Percentiles rank a stretch among this genome's conserved stretches.
These are phyloP conservation scores for Drosophila ironensis DNA, from an alignment of 1,140 invertebrate species.

Conservation along the genomic window DNA sequence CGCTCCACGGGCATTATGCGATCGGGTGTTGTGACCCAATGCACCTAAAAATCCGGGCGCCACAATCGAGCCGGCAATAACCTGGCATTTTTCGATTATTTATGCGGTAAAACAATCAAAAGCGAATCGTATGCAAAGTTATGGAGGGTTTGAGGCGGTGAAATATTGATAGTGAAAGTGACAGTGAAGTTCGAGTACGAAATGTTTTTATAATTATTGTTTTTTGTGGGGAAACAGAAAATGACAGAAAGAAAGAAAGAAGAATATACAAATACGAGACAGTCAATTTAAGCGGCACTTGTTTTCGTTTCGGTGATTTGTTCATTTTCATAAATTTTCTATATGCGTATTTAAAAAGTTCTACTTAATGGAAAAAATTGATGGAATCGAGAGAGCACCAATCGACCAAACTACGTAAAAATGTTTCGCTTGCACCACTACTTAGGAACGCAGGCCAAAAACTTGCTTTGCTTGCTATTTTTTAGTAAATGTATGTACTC, in stretches of 20 bases:
- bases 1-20: conserved; percentile 65
- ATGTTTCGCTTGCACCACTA: conserved; percentile 48
- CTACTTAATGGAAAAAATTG: conserved; percentile 33
- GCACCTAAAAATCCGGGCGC: conserved; percentile 78
- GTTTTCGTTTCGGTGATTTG: conserved; percentile 12
- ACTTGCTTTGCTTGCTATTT: conserved; percentile 47
- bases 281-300: conserved; percentile 39
- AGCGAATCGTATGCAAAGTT: conserved; percentile 23
- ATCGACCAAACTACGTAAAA: conserved; percentile 27
- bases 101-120: conserved; percentile 10
- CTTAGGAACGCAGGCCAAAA: conserved; percentile 47
- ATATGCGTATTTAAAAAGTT: conserved; percentile 8
- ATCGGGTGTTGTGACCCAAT: conserved; percentile 71
- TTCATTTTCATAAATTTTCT: background rate
- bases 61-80: conserved; percentile 79
- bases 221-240: conserved; percentile 4
- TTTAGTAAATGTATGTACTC: conserved; percentile 77
- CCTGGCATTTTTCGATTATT: conserved; percentile 44
- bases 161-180: conserved; percentile 16
- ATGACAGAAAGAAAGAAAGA: conserved; percentile 58
- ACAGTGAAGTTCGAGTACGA: conserved; percentile 16
- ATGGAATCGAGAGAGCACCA: background rate
- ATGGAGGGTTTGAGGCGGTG: too few species aligned
- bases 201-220: conserved; percentile 2
- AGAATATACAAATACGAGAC: conserved; percentile 64